Evolutionary conservation across 2,113 vertebrate genomes (phyloP).

Genomic region (Nothoprocta perdicaria): DNA sequence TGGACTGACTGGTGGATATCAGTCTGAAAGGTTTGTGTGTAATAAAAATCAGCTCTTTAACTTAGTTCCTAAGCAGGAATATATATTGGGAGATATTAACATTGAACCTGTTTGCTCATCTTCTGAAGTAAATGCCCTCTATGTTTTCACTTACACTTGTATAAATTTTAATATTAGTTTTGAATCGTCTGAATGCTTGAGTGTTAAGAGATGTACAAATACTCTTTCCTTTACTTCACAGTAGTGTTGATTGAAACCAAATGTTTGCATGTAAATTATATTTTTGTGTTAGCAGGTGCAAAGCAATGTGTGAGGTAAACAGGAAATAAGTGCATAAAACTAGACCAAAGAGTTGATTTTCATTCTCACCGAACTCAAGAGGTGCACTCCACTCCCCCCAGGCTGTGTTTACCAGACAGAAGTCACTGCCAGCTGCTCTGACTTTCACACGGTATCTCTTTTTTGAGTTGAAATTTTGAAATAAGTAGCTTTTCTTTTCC

Average conservation of each 20-base stretch:
- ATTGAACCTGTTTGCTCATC: neutral
- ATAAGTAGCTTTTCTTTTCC: neutral
- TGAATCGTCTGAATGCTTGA: neutral
- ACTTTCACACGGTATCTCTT: constrained; percentile 36
- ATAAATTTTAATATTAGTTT: neutral
- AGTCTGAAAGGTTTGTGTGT: neutral
- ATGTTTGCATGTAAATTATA: neutral
- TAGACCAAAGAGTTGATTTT: neutral
- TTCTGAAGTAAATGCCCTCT: neutral
- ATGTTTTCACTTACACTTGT: rapidly evolving
- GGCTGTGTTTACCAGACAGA: neutral
- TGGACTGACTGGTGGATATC: neutral
- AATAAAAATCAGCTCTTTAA: neutral
- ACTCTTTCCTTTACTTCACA: neutral
- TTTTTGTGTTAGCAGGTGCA: rapidly evolving
- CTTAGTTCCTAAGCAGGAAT: neutral
- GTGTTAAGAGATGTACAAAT: neutral
- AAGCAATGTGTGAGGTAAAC: neutral
- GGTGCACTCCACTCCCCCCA: constrained; percentile 62
- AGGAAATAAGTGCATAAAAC: rapidly evolving
- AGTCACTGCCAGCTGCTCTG: constrained; percentile 1
- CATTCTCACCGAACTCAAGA: constrained; percentile 39
- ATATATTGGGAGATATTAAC: neutral
- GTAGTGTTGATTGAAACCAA: neutral
- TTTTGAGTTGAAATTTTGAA: neutral